phyloP scores from a whole-genome alignment of 2,797 vertebrate genomes.

The Trematocara caparti region DNA sequence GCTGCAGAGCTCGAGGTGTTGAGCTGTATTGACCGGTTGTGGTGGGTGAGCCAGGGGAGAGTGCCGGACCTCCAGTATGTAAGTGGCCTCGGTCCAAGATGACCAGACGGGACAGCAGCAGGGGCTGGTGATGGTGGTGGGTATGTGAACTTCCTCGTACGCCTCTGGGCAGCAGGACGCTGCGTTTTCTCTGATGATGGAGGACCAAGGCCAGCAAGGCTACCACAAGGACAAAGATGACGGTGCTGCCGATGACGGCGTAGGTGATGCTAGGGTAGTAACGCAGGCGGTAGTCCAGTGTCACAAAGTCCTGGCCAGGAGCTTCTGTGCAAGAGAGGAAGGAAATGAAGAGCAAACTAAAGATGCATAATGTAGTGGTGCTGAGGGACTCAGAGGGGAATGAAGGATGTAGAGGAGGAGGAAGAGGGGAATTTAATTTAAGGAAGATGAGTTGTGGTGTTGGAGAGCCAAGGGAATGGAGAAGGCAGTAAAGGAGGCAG shows the following conservation, averaged over 20 bases:
- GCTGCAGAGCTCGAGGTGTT: slow-evolving; percentile 84
- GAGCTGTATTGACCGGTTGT: slow-evolving; percentile 81
- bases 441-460: neutral
- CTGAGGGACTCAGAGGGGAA: neutral
- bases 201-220: slow-evolving; percentile 89
- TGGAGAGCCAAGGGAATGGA: neutral
- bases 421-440: neutral
- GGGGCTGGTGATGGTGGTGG: slow-evolving; percentile 89
- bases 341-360: neutral
- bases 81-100: slow-evolving; percentile 89
- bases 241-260: slow-evolving; percentile 91
- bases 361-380: neutral
- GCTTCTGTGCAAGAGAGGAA: slow-evolving; percentile 75
- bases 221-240: slow-evolving; percentile 94
- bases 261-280: slow-evolving; percentile 97
- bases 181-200: slow-evolving; percentile 95
- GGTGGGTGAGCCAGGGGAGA: slow-evolving; percentile 75
- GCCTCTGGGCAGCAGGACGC: slow-evolving; percentile 83
- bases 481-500: slow-evolving; percentile 1
- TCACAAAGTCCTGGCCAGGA: slow-evolving; percentile 90
- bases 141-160: slow-evolving; percentile 71
- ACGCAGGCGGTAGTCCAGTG: slow-evolving; percentile 88
- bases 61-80: slow-evolving; percentile 77
- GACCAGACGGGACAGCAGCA: slow-evolving; percentile 92
- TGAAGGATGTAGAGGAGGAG: neutral